phyloP scores from a whole-genome alignment of 2,797 vertebrate species.

The Enteromius fasciolatus region DNA sequence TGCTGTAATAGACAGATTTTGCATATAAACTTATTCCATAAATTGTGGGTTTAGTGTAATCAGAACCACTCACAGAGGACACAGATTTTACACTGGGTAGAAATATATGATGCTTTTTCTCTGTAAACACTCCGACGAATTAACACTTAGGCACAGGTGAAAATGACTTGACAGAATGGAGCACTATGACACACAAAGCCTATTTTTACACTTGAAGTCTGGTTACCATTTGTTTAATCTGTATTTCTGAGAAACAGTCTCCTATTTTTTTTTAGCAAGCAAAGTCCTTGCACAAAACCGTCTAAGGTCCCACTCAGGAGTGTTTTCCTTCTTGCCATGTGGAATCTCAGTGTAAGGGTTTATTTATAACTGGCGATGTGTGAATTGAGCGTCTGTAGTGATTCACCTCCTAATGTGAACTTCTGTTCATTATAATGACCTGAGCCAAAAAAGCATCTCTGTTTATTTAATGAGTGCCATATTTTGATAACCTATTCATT shows the following conservation, averaged over 20 bases:
- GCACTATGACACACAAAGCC: neutral
- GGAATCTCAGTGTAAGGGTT: slow-evolving; percentile 69
- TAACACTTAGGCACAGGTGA: slow-evolving; percentile 1
- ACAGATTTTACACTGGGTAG: neutral
- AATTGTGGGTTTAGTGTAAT: neutral
- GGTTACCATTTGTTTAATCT: neutral
- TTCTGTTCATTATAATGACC: slow-evolving; percentile 58
- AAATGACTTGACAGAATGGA: neutral
- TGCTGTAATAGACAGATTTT: neutral
- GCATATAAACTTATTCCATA: neutral
- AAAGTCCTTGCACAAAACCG: neutral
- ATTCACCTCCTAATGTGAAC: slow-evolving; percentile 59
- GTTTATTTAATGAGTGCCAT: neutral
- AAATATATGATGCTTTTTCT: neutral
- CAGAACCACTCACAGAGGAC: neutral
- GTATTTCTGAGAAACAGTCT: neutral
- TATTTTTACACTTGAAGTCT: slow-evolving; percentile 24
- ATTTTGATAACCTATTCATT: neutral
- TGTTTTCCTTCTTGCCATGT: slow-evolving; percentile 54
- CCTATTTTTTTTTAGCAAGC: neutral
- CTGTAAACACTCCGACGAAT: neutral
- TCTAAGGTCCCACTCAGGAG: neutral
- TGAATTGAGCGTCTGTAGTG: slow-evolving; percentile 65
- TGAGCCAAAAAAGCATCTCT: slow-evolving; percentile 47
- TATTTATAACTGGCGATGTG: slow-evolving; percentile 73